These are phyloP conservation scores for Dolichallabes microphthalmus DNA, from an alignment of 2,113 vertebrate genomes.

Conservation along the genomic window DNA sequence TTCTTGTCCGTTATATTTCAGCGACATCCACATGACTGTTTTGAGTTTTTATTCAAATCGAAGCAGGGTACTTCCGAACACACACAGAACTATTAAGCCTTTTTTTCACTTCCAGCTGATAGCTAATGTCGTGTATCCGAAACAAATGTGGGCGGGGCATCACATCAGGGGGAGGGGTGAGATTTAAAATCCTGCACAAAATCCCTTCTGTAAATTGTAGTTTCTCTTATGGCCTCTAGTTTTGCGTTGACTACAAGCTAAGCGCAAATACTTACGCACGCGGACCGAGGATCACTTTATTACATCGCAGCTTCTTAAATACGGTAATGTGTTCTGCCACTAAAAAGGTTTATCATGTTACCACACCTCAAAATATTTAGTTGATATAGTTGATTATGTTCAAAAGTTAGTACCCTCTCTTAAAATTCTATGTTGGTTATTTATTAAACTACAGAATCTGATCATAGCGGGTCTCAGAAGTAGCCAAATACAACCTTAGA, in stretches of 20 bases:
- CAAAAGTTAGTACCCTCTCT: no score
- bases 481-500: no score
- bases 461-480: no score
- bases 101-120: neutral
- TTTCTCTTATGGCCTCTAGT: neutral
- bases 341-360: neutral
- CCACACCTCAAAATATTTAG: neutral
- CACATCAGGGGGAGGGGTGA: neutral
- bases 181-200: neutral
- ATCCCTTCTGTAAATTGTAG: neutral
- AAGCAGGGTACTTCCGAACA: no score
- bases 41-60: neutral
- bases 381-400: no score
- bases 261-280: no score
- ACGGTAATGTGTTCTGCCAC: neutral
- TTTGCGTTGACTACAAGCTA: neutral
- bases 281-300: no score
- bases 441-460: no score
- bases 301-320: no score
- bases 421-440: no score
- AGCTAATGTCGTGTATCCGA: neutral
- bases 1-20: neutral
- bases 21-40: neutral
- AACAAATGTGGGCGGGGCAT: neutral
- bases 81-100: neutral